These are phyloP conservation scores for Diplodus sargus DNA, from an alignment of 2,797 vertebrate genomes.

Conservation along the genomic window DNA sequence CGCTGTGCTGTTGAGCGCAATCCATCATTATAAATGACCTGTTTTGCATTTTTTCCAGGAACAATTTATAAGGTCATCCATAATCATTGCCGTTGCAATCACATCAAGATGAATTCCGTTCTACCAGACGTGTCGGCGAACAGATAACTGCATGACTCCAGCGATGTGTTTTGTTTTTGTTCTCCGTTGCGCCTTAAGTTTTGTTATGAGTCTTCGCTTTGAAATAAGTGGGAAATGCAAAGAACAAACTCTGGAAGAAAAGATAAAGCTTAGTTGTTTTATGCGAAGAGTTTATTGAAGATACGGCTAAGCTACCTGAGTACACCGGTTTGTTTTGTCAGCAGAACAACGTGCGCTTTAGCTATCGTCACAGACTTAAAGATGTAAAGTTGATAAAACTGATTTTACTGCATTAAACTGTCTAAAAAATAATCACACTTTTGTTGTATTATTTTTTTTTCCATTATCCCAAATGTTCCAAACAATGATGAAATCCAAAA, in stretches of 20 bases:
- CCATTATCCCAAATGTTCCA: no score
- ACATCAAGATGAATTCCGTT: slow-evolving; percentile 31
- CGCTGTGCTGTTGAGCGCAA: slow-evolving; percentile 44
- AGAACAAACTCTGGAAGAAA: background rate
- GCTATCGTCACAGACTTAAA: background rate
- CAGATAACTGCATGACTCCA: background rate
- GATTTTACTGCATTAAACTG: no score
- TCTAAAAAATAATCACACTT: no score
- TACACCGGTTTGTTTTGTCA: background rate
- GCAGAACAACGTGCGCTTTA: background rate
- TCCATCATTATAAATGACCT: slow-evolving; percentile 63
- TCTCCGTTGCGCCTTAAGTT: slow-evolving; percentile 6
- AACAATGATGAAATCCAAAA: no score
- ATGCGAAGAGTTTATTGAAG: background rate
- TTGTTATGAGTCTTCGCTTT: slow-evolving; percentile 1
- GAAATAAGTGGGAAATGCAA: background rate
- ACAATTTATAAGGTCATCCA: slow-evolving; percentile 52
- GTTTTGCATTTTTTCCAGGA: slow-evolving; percentile 58
- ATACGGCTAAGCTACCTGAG: background rate
- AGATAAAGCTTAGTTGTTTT: background rate
- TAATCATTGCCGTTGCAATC: slow-evolving; percentile 57
- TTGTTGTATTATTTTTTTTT: no score
- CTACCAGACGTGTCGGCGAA: background rate
- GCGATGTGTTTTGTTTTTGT: slow-evolving; percentile 1
- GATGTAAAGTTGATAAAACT: no score